These are phyloP conservation scores for Ophiodon elongatus DNA, from an alignment of 2,113 vertebrate species.

Conservation along the genomic window DNA sequence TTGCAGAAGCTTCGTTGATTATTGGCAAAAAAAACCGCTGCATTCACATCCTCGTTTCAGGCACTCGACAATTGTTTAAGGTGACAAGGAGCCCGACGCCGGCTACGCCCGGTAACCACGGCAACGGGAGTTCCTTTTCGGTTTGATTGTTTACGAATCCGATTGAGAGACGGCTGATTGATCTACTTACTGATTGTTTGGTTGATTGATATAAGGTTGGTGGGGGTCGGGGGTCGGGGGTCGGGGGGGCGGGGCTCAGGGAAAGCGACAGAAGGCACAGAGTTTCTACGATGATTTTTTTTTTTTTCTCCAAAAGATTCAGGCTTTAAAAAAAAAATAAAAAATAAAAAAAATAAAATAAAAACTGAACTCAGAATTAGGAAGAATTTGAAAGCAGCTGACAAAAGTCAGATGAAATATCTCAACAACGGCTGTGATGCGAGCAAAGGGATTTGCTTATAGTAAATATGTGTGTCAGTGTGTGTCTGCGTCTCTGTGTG, in stretches of 20 bases:
- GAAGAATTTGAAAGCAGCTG: slow-evolving; percentile 69
- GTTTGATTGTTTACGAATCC: slow-evolving; percentile 80
- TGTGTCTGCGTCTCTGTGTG: slow-evolving; percentile 63
- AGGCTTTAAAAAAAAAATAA: not conserved
- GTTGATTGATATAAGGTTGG: slow-evolving; percentile 40
- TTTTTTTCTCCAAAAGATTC: slow-evolving; percentile 34
- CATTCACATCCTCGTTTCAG: slow-evolving; percentile 76
- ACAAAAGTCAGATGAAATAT: slow-evolving; percentile 48
- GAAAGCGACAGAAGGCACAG: slow-evolving; percentile 83
- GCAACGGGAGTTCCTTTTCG: slow-evolving; percentile 50
- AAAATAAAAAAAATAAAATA: not conserved
- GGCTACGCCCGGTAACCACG: slow-evolving; percentile 53
- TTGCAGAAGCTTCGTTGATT: slow-evolving; percentile 61
- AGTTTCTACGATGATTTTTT: slow-evolving; percentile 67
- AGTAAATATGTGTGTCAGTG: slow-evolving; percentile 53
- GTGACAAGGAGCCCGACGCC: slow-evolving; percentile 61
- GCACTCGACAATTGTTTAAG: slow-evolving; percentile 78
- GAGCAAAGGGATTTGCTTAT: slow-evolving; percentile 60
- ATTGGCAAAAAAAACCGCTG: slow-evolving; percentile 73
- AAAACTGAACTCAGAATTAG: slow-evolving; percentile 20
- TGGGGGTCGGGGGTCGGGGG: not conserved
- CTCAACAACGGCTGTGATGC: slow-evolving; percentile 43
- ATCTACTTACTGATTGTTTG: slow-evolving; percentile 67
- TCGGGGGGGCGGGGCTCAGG: slow-evolving; percentile 25
- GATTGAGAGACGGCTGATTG: slow-evolving; percentile 74